Evolutionary conservation across 1,140 invertebrate species (phyloP), one percentile per base, ranked within the genome.

Genomic region (Drosophila nikananu): DNA sequence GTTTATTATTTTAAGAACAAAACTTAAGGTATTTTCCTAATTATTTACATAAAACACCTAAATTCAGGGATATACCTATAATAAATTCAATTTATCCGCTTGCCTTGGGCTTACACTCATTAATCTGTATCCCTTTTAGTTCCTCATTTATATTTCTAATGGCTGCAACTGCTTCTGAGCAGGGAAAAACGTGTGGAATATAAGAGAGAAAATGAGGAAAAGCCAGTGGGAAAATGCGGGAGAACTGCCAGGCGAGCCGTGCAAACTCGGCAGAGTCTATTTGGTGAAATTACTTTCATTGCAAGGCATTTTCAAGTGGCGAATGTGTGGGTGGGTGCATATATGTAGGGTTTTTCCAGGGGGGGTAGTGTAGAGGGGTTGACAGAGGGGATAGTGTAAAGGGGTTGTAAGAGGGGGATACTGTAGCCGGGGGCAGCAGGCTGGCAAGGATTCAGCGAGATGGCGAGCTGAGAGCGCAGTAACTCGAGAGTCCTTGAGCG

Each of bases 201-300:
- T 37, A 35, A 25, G 41, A 42, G 37, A 25, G 64, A 62, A 61
- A 39, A 57, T 39, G 52, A 41, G 37, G 17, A 21, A 41, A 27
- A 49, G 7, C 25, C 25, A 39, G 10, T 27, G 52, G 13, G 15
- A 41, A 66, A 77, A 27, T 49, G 48, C 48, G 23, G 48, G 48
- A 49, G 8, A 49, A 49, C 23, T 49, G 23, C 48, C 15, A 65
- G 63, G 63, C 76, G 76, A 70, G 52, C 65, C 74, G 74, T 71
- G 77, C 77, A 77, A 77, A 79, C 72, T 75, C 70, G 65, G 72
- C 86, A 61, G 66, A 90, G 86, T 90, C 81, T 90, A 80, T 90
- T 90, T 90, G 71, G 79, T 60, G 76, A 90, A 90, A 91, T 90
- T 90, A 91, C 86, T 86, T 91, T 91, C 86, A 86, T 91, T 90